Evolutionary conservation across 2,113 vertebrate species (phyloP), one percentile per base, ranked within the genome.

Genomic region (Lonchura striata): DNA sequence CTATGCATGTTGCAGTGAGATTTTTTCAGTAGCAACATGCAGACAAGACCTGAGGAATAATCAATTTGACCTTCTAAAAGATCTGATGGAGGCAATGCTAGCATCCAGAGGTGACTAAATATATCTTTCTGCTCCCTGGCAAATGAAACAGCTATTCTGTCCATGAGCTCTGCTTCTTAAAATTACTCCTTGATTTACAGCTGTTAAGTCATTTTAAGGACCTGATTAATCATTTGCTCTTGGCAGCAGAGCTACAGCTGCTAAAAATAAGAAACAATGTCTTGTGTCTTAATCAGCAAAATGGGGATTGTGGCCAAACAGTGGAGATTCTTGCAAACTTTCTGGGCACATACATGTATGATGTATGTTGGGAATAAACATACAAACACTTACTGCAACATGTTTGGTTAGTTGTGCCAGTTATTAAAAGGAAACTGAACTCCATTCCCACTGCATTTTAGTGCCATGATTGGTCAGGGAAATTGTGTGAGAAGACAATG

Each of bases 181-280:
- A 95, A 94, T 97, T 91, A 82, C 85, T 95, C 65, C 91, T 97
- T 94, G 95, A 97, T 97, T 94, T 91, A 92, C 91, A 86, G 94
- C 91, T 72, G 92, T 95, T 97, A 92, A 97, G 90, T 95, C 94
- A 71, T 95, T 97, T 97, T 95, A 90, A 84, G 96, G 91, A 72
- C 84, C 63, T 89, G 82, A 95, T 80, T 94, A 97, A 97, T 96
- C 90, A 85, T 63, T 85, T 95, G 23, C 65, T 80, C 39, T 82
- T 80, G 65, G 75, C 83, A 96, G 68, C 37, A 88, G 91, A 75
- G 57, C 91, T 91, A 78, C 24, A 5, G 63, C 77, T 92, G 74
- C 63, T 94, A 91, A 91, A 96, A 85, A 60, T 92, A 85, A 81
- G 61, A 96, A 93, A 95, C 79, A 94, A 90, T 94, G 75, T 76